Conservation (phyloP, 2,888 invertebrate species). For the Drosophila acutilabella region DNA sequence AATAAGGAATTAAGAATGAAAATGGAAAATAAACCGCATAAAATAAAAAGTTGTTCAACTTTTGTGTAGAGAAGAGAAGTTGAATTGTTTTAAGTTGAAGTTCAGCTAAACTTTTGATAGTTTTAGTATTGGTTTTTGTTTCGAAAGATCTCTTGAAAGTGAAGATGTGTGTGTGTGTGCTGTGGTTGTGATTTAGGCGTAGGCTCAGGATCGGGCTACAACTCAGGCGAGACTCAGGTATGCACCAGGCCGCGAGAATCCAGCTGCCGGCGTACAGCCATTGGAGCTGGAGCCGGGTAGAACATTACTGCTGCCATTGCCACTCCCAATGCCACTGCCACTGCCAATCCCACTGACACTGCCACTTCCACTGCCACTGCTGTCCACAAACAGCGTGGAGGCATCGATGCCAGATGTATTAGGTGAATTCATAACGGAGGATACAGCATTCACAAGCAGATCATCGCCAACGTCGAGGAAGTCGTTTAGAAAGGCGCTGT, state of each 20-base stretch:
- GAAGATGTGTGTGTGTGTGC: conserved; percentile 19
- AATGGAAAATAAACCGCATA: conserved; percentile 31
- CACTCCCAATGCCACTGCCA: conserved; percentile 68
- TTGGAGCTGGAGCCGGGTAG: conserved; percentile 50
- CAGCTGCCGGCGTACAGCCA: conserved; percentile 36
- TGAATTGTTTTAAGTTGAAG: conserved; percentile 10
- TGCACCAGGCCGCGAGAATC: conserved; percentile 84
- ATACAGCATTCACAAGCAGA: conserved; percentile 81
- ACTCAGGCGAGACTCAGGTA: conserved; percentile 69
- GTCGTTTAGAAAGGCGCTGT: conserved; percentile 83
- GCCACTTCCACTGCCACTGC: conserved; percentile 72
- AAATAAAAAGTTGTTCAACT: conserved; percentile 39
- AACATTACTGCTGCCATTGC: conserved; percentile 61
- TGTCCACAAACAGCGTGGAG: conserved; percentile 80
- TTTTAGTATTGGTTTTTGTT: conserved; percentile 15
- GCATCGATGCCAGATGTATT: conserved; percentile 83
- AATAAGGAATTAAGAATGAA: background rate
- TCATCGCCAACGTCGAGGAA: conserved; percentile 84
- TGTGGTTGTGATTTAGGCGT: background rate
- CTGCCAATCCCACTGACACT: conserved; percentile 48
- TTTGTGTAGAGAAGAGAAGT: conserved; percentile 47
- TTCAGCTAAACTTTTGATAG: conserved; percentile 2
- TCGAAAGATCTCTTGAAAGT: conserved; percentile 45
- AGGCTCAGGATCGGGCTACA: conserved; percentile 4
- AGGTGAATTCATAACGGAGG: conserved; percentile 79